Base-by-base conservation (phyloP, 1,140 invertebrate species). In the Drosophila melanica region DNA sequence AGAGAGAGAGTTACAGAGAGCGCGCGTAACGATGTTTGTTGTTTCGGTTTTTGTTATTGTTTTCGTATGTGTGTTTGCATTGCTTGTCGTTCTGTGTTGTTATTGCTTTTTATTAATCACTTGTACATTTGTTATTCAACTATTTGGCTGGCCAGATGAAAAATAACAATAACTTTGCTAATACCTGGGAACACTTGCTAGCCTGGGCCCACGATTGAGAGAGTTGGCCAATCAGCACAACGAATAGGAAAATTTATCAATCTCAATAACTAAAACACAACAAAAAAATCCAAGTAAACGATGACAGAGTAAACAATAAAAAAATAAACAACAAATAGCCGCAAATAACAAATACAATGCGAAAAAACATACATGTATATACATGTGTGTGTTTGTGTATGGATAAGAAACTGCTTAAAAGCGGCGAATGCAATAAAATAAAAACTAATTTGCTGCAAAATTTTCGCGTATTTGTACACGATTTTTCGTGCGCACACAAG, bases 401-500 rank as follows among this genome's bases (percentile, higher is more conserved):
- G 16, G 57, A 66, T 60, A 53, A 50, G 11, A 18, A 63, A 48
- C 48, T 35, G 9, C 30, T 51, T 12, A 30, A 27, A 39, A 76
- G 50, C 42, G 23, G 14, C 64, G 67, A 77, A 50, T 55, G 51
- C 45, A 75, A 42, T 47, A 65, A 59, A 65, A 59, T 42, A 45
- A 53, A 47, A 80, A 74, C 33, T 59, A 60, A 53, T 66, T 72
- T 48, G 66, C 62, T 74, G 77, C 69, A 85, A 70, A 80, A 80
- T 85, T 80, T 85, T 55, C 42, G 74, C 65, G 62, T 86, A 86
- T 85, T 80, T 80, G 80, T 80, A 85, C 58, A 59, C 53, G 33
- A 41, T 51, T 70, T 67, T 55, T 27, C 60, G 8, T 30, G n/a
- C 30, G 20, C 65, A 60, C 27, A 58, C 45, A 57, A 44, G 9